These are phyloP conservation scores for Pedetes capensis DNA, from an alignment of 2,113 vertebrate genomes.

Conservation along the genomic window DNA sequence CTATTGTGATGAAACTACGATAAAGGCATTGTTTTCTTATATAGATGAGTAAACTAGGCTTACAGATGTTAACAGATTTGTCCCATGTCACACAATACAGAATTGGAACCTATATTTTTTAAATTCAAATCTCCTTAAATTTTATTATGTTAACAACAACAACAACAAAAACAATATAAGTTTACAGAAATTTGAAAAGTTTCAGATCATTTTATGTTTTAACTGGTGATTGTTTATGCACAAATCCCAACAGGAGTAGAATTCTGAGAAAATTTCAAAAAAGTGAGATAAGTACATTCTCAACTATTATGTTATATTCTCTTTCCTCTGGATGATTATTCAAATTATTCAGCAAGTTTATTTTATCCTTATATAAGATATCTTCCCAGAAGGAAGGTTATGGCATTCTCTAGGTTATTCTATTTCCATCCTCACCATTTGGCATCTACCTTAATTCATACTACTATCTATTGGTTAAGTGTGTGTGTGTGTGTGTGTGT, in stretches of 20 bases:
- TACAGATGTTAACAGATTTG: not conserved
- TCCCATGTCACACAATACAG: not conserved
- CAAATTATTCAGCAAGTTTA: not conserved
- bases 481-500: not conserved
- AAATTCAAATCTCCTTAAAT: not conserved
- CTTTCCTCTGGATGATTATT: not conserved
- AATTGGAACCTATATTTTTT: not conserved
- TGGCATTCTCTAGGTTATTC: not conserved
- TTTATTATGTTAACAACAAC: not conserved
- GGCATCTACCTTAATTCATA: not conserved
- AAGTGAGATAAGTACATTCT: not conserved
- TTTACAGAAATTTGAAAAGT: not conserved
- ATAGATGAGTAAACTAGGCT: not conserved
- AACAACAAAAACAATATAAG: no score
- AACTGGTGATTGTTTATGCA: not conserved
- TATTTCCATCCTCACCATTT: not conserved
- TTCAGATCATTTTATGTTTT: not conserved
- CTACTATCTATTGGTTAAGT: not conserved
- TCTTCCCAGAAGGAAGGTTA: not conserved
- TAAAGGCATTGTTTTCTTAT: not conserved
- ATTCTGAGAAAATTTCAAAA: not conserved
- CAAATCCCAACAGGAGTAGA: not conserved
- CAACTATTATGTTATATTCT: not conserved
- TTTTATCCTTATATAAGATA: not conserved
- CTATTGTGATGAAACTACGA: not conserved